A percentile compares a stretch with the other conserved stretches of the same genome.
Conservation (phyloP, 2,888 invertebrate genomes). For the Galeopsomyia nigrocyanea region DNA sequence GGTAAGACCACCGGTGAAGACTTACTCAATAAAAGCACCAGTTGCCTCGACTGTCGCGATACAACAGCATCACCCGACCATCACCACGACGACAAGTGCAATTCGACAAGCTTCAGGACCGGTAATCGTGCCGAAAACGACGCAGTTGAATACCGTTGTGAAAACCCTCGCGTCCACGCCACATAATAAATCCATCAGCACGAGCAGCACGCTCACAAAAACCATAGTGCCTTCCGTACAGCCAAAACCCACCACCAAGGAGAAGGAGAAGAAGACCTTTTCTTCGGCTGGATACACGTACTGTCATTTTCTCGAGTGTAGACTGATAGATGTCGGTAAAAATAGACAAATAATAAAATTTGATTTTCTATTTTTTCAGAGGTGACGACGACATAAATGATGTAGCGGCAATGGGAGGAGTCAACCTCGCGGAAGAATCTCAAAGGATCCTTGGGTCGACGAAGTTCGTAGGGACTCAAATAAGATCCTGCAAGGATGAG, state of each 20-base stretch:
- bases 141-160: slow-evolving; percentile 61
- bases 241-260: slow-evolving; percentile 77
- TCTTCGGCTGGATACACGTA: slow-evolving; percentile 72
- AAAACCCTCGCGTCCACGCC: slow-evolving; percentile 60
- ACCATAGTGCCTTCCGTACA: slow-evolving; percentile 72
- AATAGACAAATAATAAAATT: slow-evolving; percentile 13
- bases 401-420: slow-evolving; percentile 99
- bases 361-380: slow-evolving; percentile 63
- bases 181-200: slow-evolving; percentile 63
- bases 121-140: slow-evolving; percentile 42
- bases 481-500: slow-evolving; percentile 93
- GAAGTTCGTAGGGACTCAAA: slow-evolving; percentile 89
- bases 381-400: slow-evolving; percentile 98
- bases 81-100: slow-evolving; percentile 49
- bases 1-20: slow-evolving; percentile 60
- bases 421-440: slow-evolving; percentile 96
- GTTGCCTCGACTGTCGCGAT: slow-evolving; percentile 59
- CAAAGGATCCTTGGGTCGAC: slow-evolving; percentile 93
- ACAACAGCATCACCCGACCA: slow-evolving; percentile 58
- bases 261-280: slow-evolving; percentile 82
- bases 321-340: background rate
- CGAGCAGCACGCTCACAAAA: slow-evolving; percentile 70
- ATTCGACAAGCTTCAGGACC: slow-evolving; percentile 57
- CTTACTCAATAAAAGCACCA: slow-evolving; percentile 61
- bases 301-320: background rate